Base-by-base conservation (phyloP, 2,113 vertebrate species). In the Dasypus novemcinctus region DNA sequence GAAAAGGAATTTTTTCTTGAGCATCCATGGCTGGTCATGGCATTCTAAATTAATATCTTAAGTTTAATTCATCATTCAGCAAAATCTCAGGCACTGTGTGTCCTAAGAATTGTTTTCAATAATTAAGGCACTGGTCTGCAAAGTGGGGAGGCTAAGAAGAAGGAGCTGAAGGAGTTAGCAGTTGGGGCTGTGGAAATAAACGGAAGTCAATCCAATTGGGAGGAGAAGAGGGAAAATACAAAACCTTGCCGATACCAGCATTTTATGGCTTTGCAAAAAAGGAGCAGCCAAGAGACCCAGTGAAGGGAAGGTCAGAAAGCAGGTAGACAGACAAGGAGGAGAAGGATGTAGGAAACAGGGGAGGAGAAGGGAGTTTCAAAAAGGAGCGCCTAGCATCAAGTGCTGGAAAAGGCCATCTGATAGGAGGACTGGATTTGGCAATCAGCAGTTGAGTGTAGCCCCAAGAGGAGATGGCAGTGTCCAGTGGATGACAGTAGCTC, bases 81-180 rank as follows among this genome's bases (percentile, higher is more conserved):
- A 94, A 64, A 92, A 91, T 88, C 85, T 94, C 68, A 93, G 43
- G 15, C n/a, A 91, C 63, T 93, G 79, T n/a, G 49, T 90, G n/a
- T 59, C 43, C 29, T 80, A 72, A 93, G 80, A 59, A 76, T 82
- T 82, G 54, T 74, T 95, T 96, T 88, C 57, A 90, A 90, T 78
- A 82, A 90, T 74, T 54, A 89, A 91, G 52, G 43, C 43, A 43
- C 49, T 46, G 31, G 52, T 31, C 63, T 78, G 29, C 27, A 69
- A 63, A 66, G 4, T 18, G 15, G 13, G 64, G 15, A 4, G 43
- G 64, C 33, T 79, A 71, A 71, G 84, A 86, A 87, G 69, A 90
- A 93, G 64, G 54, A 85, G 38, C 93, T 52, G 27, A 17, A 49
- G 82, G n/a, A 33, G 25, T 46, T 93, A 91, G 79, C 80, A 85